phyloP scores from a whole-genome alignment of 2,888 invertebrate species.

The Pterobdella sp. region DNA sequence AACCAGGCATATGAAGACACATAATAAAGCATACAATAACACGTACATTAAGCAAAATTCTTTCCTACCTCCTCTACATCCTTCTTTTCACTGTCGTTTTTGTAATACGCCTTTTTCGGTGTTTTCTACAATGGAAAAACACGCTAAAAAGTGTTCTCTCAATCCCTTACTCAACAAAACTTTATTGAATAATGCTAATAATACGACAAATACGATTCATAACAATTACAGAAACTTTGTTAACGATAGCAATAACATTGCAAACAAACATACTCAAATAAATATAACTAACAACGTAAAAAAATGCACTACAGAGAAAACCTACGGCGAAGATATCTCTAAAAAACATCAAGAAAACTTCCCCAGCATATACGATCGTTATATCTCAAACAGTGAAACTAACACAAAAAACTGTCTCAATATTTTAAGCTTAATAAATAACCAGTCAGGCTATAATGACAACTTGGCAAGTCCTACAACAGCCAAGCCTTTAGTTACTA shows the following conservation, averaged over 20 bases:
- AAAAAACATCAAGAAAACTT: too few species aligned
- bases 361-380: too few species aligned
- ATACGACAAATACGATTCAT: neutral
- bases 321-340: neutral
- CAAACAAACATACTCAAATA: neutral
- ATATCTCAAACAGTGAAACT: too few species aligned
- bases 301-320: neutral
- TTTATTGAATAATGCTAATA: neutral
- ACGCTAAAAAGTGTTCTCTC: slow-evolving; percentile 66
- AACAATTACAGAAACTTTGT: slow-evolving; percentile 9
- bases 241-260: neutral
- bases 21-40: slow-evolving; percentile 70
- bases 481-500: too few species aligned
- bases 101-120: slow-evolving; percentile 99
- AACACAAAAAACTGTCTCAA: too few species aligned
- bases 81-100: slow-evolving; percentile 72
- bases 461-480: too few species aligned
- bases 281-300: neutral
- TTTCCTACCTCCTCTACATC: neutral
- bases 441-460: too few species aligned
- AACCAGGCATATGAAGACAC: slow-evolving; percentile 99
- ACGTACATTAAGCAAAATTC: slow-evolving; percentile 78
- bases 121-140: slow-evolving; percentile 96
- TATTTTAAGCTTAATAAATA: too few species aligned
- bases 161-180: neutral